Evolutionary conservation across 2,888 invertebrate species (phyloP).

Genomic region (Philereme transversata): DNA sequence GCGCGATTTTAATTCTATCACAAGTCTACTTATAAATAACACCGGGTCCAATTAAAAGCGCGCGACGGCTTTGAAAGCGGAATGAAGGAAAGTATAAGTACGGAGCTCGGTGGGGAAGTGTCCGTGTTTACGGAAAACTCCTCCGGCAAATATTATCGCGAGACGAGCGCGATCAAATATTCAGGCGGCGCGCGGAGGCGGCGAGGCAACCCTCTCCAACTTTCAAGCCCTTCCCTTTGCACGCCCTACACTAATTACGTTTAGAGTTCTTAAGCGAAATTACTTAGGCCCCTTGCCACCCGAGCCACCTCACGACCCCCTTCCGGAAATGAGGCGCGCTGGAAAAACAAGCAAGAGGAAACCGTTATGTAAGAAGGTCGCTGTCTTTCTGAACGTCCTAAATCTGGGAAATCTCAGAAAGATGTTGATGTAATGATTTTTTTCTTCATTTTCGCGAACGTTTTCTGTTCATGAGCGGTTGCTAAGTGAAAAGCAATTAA

Average conservation of each 20-base stretch:
- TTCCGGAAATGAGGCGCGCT: slow-evolving; percentile 82
- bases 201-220: slow-evolving; percentile 85
- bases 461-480: slow-evolving; percentile 82
- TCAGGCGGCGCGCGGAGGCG: slow-evolving; percentile 75
- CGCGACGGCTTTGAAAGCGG: slow-evolving; percentile 77
- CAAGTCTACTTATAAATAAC: slow-evolving; percentile 79
- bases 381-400: slow-evolving; percentile 76
- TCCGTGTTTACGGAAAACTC: slow-evolving; percentile 81
- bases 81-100: slow-evolving; percentile 74
- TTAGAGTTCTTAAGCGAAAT: slow-evolving; percentile 88
- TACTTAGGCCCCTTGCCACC: slow-evolving; percentile 85
- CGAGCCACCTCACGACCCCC: slow-evolving; percentile 71
- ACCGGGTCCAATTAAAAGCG: slow-evolving; percentile 79
- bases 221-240: slow-evolving; percentile 86
- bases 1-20: slow-evolving; percentile 80
- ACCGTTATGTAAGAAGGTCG: slow-evolving; percentile 77
- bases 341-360: slow-evolving; percentile 82
- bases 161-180: slow-evolving; percentile 82
- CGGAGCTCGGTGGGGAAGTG: slow-evolving; percentile 69
- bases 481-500: slow-evolving; percentile 85
- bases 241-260: slow-evolving; percentile 88
- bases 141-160: slow-evolving; percentile 83
- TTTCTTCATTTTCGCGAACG: slow-evolving; percentile 79
- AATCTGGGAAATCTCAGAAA: slow-evolving; percentile 83
- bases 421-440: slow-evolving; percentile 84